Conservation (phyloP, 2,113 vertebrate species). For the Empidonax traillii region DNA sequence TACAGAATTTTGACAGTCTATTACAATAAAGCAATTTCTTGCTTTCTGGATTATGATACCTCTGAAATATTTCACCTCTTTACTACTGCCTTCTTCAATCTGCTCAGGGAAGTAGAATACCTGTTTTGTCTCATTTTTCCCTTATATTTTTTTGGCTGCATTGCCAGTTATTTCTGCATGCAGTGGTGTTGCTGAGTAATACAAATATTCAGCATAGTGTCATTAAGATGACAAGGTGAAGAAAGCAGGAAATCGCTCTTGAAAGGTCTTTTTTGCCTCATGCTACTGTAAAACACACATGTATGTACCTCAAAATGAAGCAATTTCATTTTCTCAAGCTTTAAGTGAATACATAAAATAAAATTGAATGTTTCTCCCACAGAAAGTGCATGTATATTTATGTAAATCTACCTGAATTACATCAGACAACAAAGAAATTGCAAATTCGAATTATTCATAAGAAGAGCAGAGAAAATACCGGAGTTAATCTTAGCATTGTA, state of each 20-base stretch:
- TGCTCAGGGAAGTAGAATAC: neutral
- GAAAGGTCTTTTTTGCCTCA: neutral
- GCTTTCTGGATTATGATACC: neutral
- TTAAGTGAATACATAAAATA: neutral
- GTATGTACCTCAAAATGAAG: neutral
- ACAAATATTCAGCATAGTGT: neutral
- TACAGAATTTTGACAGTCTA: neutral
- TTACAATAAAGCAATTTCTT: neutral
- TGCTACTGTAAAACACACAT: neutral
- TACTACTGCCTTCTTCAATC: neutral
- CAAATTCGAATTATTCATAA: neutral
- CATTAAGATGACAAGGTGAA: neutral
- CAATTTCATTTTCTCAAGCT: neutral
- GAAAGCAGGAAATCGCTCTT: neutral
- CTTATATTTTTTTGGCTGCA: neutral
- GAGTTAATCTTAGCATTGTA: neutral
- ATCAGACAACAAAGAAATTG: neutral
- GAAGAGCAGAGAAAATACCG: neutral
- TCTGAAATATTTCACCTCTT: neutral
- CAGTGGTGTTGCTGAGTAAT: neutral
- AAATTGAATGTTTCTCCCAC: neutral
- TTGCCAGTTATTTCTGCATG: neutral
- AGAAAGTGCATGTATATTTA: neutral
- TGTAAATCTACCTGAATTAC: neutral
- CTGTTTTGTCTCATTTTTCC: neutral